These are phyloP conservation scores for Watsonalla binaria DNA, from an alignment of 2,888 invertebrate species.

Conservation along the genomic window DNA sequence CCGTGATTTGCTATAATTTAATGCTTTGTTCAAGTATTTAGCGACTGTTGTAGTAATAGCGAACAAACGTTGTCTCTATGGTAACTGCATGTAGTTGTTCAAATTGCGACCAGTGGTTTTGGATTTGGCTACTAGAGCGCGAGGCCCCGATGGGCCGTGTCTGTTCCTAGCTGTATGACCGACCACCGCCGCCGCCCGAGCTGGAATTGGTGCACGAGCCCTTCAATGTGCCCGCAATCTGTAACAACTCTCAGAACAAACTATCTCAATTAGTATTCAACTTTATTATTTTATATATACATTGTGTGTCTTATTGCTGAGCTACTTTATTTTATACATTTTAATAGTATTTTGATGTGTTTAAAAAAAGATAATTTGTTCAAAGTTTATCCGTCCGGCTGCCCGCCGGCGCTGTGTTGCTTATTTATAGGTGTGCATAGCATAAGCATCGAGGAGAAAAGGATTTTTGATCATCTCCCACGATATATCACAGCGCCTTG, in stretches of 20 bases:
- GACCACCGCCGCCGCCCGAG: conserved; percentile 15
- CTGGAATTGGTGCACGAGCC: conserved; percentile 68
- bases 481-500: conserved; percentile 61
- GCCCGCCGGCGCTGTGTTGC: conserved; percentile 61
- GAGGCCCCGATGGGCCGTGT: not conserved
- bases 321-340: conserved; percentile 29
- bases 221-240: conserved; percentile 32
- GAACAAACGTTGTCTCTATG: no score
- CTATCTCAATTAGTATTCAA: conserved; percentile 48
- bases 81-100: conserved; percentile 11
- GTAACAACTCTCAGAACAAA: conserved; percentile 67
- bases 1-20: no score
- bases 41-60: no score
- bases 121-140: not conserved
- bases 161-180: not conserved
- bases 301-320: conserved; percentile 35
- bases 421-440: conserved; percentile 77
- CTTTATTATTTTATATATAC: conserved; percentile 18
- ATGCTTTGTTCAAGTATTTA: no score
- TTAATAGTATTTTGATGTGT: conserved; percentile 24
- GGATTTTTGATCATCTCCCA: conserved; percentile 84
- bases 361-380: conserved; percentile 74
- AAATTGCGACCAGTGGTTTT: conserved; percentile 6
- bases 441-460: conserved; percentile 74
- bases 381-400: conserved; percentile 55